phyloP scores from a whole-genome alignment of 1,140 invertebrate species.

The Anagrus nilaparvatae region DNA sequence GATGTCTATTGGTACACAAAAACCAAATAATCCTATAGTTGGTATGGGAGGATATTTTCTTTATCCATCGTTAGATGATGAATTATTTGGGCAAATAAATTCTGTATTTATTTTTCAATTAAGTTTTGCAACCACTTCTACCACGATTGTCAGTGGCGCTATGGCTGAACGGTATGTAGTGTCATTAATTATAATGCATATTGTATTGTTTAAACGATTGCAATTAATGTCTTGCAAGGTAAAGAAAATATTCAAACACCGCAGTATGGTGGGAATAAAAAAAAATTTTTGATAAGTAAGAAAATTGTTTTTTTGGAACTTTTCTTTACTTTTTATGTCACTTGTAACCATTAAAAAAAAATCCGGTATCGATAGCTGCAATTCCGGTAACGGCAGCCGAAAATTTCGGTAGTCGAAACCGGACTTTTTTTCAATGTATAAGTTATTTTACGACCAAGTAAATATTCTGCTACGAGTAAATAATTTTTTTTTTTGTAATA shows the following conservation, averaged over 20 bases:
- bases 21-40: conserved; percentile 60
- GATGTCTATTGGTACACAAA: conserved; percentile 72
- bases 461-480: no score
- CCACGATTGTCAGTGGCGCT: conserved; percentile 83
- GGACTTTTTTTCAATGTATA: no score
- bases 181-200: not conserved
- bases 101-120: conserved; percentile 80
- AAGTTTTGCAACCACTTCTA: conserved; percentile 83
- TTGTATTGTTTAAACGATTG: conserved; percentile 1
- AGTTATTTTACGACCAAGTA: no score
- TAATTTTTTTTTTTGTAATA: no score
- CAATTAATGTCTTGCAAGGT: not conserved
- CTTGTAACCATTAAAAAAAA: not conserved
- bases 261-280: not conserved
- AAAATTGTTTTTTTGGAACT: conserved; percentile 3
- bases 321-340: conserved; percentile 1
- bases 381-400: no score
- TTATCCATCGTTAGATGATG: conserved; percentile 56
- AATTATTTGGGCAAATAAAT: conserved; percentile 66
- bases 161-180: conserved; percentile 69
- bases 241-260: no score
- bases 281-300: not conserved
- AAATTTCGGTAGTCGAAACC: no score
- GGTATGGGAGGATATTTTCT: conserved; percentile 57
- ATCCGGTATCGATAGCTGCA: no score